These are phyloP conservation scores for Halocaridina rubra DNA, from an alignment of 2,888 invertebrate species.

Conservation along the genomic window DNA sequence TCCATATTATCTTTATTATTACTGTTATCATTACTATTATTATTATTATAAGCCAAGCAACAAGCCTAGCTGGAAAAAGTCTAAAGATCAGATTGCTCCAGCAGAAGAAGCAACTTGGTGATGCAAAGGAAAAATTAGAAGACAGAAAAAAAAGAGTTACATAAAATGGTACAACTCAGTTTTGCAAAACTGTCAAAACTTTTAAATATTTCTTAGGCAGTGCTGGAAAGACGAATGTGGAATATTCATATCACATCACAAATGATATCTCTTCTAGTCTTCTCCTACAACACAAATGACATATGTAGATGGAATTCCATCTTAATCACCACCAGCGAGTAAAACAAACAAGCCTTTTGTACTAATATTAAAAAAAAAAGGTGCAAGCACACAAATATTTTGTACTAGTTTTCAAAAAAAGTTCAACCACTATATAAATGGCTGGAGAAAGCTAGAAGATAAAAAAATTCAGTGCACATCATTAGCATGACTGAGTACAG, in stretches of 20 bases:
- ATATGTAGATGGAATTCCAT: not conserved
- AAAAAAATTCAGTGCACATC: no score
- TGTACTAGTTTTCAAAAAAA: not conserved
- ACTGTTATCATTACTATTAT: no score
- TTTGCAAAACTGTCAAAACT: not conserved
- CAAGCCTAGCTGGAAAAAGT: no score
- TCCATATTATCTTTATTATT: no score
- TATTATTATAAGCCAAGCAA: no score
- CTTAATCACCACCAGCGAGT: not conserved
- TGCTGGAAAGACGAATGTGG: not conserved
- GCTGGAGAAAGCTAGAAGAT: no score
- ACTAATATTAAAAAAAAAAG: not conserved
- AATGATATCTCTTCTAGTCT: conserved; percentile 1
- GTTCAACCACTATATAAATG: no score
- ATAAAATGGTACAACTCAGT: no score
- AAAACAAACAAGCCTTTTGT: not conserved
- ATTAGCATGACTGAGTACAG: no score
- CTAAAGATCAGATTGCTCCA: no score
- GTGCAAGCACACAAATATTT: not conserved
- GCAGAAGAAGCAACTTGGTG: no score
- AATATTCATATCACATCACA: not conserved
- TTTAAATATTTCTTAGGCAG: not conserved
- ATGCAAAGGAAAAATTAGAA: no score
- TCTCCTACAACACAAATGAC: not conserved
- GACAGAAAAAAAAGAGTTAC: not conserved